Evolutionary conservation across 2,888 invertebrate genomes (phyloP), one percentile per base, ranked within the genome.

Genomic region (Ichneumoninae sp.): DNA sequence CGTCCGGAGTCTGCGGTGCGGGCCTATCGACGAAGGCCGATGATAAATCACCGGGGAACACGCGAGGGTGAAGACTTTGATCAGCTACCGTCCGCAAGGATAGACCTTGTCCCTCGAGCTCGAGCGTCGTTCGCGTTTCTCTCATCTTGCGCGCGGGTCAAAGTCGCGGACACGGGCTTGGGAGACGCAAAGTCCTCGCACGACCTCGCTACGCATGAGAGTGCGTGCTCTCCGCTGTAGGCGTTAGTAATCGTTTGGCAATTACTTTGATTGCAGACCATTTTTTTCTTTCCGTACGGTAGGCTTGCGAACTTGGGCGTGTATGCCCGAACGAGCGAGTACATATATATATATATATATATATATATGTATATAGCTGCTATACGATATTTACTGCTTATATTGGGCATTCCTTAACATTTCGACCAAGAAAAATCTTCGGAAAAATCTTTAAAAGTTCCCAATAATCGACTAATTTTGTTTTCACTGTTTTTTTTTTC

Each of bases 61-160:
- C 33, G 50, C 22, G 36, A 57, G 26, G 26, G 57, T 26, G 50
- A 22, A 65, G 65, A 81, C 68, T 73, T 69, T 47, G 60, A 81
- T 81, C 68, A 13, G 22, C 26, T 13, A 26, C 57, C 69, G n/a
- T 57, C 16, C 57, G 10, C 57, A 19, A 70, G 70, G 52, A 52
- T 33, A 52, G 57, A 73, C 73, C 79, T 73, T 73, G 79, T 73
- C 73, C 73, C 71, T 73, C 63, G 79, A 44, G 22, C 71, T 79
- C 65, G 54, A 66, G 73, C 44, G 44, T 44, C 73, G 40, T 69
- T 81, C 63, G 47, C 60, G 50, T 60, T 63, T 50, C 68, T 57
- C 30, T 52, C 71, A 52, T 63, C 70, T 71, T n/a, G 50, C 40
- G 71, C 30, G n/a, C 36, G 44, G 47, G 68, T 68, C 54, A 74